These are phyloP conservation scores for Agrotis ipsilon DNA, from an alignment of 2,888 invertebrate genomes.

Conservation along the genomic window DNA sequence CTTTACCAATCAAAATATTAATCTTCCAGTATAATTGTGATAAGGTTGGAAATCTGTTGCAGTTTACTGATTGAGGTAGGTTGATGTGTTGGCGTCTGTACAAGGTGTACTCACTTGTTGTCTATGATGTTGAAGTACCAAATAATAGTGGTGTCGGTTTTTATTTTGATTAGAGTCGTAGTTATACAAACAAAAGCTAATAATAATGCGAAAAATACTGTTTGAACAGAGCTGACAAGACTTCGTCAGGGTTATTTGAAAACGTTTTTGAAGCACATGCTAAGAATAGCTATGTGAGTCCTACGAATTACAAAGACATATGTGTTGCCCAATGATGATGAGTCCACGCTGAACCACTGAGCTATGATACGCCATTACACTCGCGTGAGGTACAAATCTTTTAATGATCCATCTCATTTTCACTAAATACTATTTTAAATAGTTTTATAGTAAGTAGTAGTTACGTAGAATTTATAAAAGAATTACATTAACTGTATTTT, in stretches of 20 bases:
- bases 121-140: too few species aligned
- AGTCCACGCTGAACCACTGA: background rate
- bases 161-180: background rate
- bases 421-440: background rate
- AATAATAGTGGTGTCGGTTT: background rate
- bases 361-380: background rate
- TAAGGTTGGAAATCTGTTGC: too few species aligned
- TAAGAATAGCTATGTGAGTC: too few species aligned
- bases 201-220: constrained; percentile 11
- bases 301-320: background rate
- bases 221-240: constrained; percentile 19
- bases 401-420: background rate
- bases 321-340: constrained; percentile 29
- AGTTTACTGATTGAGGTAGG: too few species aligned
- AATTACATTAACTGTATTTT: background rate
- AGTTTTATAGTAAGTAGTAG: background rate
- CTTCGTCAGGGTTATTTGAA: background rate
- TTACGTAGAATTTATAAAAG: constrained; percentile 13
- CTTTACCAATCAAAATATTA: too few species aligned
- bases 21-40: too few species aligned
- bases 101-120: too few species aligned
- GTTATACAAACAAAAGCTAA: background rate
- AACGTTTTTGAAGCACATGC: background rate
- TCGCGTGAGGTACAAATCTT: background rate
- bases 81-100: too few species aligned